Evolutionary conservation across 2,113 vertebrate species (phyloP), one percentile per base, ranked within the genome.

Genomic region (Cottus gobio): DNA sequence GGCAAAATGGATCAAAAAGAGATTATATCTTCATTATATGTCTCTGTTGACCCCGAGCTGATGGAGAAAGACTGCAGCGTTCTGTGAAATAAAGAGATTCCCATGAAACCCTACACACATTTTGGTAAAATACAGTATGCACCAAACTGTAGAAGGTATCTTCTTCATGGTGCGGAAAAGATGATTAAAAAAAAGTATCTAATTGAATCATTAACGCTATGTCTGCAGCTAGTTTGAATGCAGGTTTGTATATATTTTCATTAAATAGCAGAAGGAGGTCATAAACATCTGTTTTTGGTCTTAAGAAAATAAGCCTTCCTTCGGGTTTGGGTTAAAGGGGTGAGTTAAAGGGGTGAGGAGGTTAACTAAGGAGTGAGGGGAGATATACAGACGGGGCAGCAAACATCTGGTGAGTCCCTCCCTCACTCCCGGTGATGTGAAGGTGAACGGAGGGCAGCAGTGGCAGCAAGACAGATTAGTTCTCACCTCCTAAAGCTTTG

Each of bases 401-500:
- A 87, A 36, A 54, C 76, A 22, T 63, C 44, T 46, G 18, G 2
- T 34, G 8, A 46, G 52, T 57, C 30, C 20, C 50, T 74, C 57
- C 37, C 24, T n/a, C 63, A 30, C 44, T 42, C 15, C n/a, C 48
- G 1, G 50, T 57, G 64, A 79, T 36, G 65, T 77, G 31, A 70
- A 42, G 37, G 73, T 82, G 75, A 79, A 42, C 60, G 34, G 11
- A 66, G 71, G 56, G 71, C 73, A 66, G 71, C 71, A 24, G 69
- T 64, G 62, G 57, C 71, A 73, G 54, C 2, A 65, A 83, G 68
- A 79, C 76, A 54, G 54, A 71, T 62, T 6, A 7, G 78, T 82
- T 86, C 89, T 91, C 92, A 92, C 91, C 90, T 93, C 87, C 90
- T 80, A 66, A 65, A 74, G 80, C 75, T 84, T 10, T 85, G 80